Base-by-base conservation (phyloP, 1,140 invertebrate species). In the Aleiodes sp. region DNA sequence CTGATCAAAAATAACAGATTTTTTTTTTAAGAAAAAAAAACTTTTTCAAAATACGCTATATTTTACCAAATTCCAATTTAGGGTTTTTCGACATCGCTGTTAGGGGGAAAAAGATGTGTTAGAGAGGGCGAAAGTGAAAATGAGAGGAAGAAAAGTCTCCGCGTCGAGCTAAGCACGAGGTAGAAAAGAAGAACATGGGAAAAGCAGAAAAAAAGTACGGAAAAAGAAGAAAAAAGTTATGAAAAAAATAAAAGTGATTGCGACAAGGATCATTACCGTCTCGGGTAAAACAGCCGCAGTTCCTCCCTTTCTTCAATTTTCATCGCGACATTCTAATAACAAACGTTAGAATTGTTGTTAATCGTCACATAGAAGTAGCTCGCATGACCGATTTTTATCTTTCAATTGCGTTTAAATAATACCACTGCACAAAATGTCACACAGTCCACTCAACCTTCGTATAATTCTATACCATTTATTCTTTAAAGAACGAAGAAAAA, bases 351-450 rank as follows among this genome's bases (percentile, higher is more conserved):
- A 66, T 66, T 31, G 33, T 33, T 39, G 35, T 59, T 66, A 52
- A 66, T 66, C 65, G 65, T 57, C 65, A 66, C 31, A 46, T 31
- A 24, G 26, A 52, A 52, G 46, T 24, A 16, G 46, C 19, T 66
- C n/a, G 65, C 65, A 66, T 66, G 65, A 66, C 19, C 29, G 65
- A 66, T 66, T 66, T 31, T 21, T 57, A 66, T 66, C 65, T 57
- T 35, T 19, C 9, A 12, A 35, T 66, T 12, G 65, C 65, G 52
- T 66, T 66, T 66, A 66, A 66, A 66, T 66, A 66, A 66, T 66
- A 57, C 52, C 52, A 46, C 63, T 56, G 43, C 43, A 24, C 43
- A 66, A 52, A 66, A 66, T 66, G 52, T 39, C 65, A 52, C 46
- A 57, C 16, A 52, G 26, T 65, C 29, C 9, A 6, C 21, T 52